Conservation (phyloP, 2,888 invertebrate genomes). For the Pandemis heparana region DNA sequence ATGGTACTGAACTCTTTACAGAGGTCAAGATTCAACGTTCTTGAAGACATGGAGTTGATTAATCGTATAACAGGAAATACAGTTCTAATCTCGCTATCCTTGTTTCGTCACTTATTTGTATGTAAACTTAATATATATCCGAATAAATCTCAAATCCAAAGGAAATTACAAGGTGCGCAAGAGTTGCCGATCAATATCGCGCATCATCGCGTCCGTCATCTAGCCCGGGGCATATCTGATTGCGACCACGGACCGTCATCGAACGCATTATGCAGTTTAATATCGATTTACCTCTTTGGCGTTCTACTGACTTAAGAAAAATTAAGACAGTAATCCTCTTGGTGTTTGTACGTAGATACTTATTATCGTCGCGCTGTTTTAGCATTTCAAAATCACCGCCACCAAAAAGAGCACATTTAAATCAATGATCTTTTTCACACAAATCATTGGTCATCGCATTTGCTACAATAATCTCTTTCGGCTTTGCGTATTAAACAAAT, state of each 20-base stretch:
- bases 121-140: conserved; percentile 14
- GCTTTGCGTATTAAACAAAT: conserved; percentile 75
- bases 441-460: conserved; percentile 61
- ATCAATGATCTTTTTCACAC: conserved; percentile 53
- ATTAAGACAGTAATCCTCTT: conserved; percentile 16
- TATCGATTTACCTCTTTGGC: conserved; percentile 52
- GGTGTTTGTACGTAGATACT: not conserved
- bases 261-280: conserved; percentile 71
- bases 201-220: conserved; percentile 72
- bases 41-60: conserved; percentile 36
- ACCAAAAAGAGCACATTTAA: conserved; percentile 48
- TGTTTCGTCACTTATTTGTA: not conserved
- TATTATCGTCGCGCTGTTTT: conserved; percentile 6
- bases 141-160: conserved; percentile 44
- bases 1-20: conserved; percentile 81
- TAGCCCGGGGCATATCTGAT: conserved; percentile 73
- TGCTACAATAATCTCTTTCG: conserved; percentile 65
- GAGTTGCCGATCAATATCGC: conserved; percentile 68
- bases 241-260: conserved; percentile 65
- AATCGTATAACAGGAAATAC: conserved; percentile 18
- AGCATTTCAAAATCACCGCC: not conserved
- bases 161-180: conserved; percentile 71
- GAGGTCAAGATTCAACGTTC: conserved; percentile 64
- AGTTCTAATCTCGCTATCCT: not conserved
- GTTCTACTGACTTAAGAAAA: conserved; percentile 39